Base-by-base conservation (phyloP, 2,113 vertebrate genomes). In the Lagopus muta region DNA sequence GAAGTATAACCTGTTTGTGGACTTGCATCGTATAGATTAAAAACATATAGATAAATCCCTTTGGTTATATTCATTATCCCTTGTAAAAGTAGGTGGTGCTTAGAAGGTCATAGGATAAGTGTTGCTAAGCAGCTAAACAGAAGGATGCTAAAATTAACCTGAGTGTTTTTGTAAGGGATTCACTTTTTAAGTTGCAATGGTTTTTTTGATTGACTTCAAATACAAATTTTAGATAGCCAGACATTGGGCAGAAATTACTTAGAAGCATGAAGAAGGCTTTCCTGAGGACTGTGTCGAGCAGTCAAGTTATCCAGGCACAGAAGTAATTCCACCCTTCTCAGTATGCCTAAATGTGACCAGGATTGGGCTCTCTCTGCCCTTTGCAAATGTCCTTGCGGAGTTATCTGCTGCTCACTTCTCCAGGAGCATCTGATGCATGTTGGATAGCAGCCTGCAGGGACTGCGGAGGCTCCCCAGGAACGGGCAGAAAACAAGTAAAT, bases 81-180 rank as follows among this genome's bases (percentile, higher is more conserved):
- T 97, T 97, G 97, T 96, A 97, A 98, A 98, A 98, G 97, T 98
- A 98, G 98, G 97, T 98, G 97, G 97, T 98, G 97, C 97, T 97
- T 97, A 96, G 97, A 98, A 98, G 98, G 98, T 98, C 98, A 98
- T 97, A 98, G 98, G 98, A 98, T 98, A 98, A 98, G 98, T 97
- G 98, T 98, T 98, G 98, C 98, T 98, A 98, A 98, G 98, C 98
- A 98, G 98, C 98, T 98, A 98, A 98, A 98, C 97, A 98, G 98
- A 98, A 98, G 97, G 97, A 98, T 98, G 98, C 98, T 98, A 98
- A 98, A 98, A 98, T 98, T 98, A 98, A 98, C 98, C 94, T 57
- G 93, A 93, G 95, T 96, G 92, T 96, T 96, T 98, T 93, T 97
- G 93, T 96, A 97, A 97, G 90, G 85, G 96, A 96, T 94, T 96